phyloP scores from a whole-genome alignment of 2,888 invertebrate genomes.

The Aromia moschata region DNA sequence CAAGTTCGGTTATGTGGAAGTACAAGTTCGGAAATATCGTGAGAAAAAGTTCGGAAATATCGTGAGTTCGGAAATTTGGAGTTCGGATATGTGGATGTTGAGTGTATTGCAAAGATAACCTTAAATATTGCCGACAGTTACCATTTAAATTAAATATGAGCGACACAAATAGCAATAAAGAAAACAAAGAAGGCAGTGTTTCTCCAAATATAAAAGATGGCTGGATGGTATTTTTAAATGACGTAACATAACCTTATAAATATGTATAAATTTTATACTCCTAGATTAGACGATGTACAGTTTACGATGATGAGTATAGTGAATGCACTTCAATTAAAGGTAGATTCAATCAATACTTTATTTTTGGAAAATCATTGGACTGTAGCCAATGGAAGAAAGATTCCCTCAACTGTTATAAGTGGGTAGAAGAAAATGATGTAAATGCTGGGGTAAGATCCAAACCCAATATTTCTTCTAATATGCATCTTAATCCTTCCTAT shows the following conservation, averaged over 20 bases:
- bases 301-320: slow-evolving; percentile 83
- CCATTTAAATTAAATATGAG: too few species aligned
- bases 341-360: slow-evolving; percentile 87
- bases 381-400: slow-evolving; percentile 85
- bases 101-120: too few species aligned
- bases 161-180: not conserved
- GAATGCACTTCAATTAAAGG: slow-evolving; percentile 80
- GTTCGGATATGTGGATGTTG: too few species aligned
- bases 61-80: too few species aligned
- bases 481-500: slow-evolving; percentile 6
- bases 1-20: too few species aligned
- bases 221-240: slow-evolving; percentile 57
- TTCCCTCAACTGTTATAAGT: slow-evolving; percentile 77
- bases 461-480: not conserved
- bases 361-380: slow-evolving; percentile 76
- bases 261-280: slow-evolving; percentile 50
- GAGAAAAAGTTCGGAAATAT: too few species aligned
- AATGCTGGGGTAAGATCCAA: slow-evolving; percentile 72
- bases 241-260: too few species aligned
- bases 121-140: too few species aligned
- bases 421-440: slow-evolving; percentile 69
- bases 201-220: slow-evolving; percentile 41
- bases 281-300: slow-evolving; percentile 81
- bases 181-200: slow-evolving; percentile 12
- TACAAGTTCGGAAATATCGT: too few species aligned